Evolutionary conservation across 2,113 vertebrate species (phyloP).

Genomic region (Pogona vitticeps): DNA sequence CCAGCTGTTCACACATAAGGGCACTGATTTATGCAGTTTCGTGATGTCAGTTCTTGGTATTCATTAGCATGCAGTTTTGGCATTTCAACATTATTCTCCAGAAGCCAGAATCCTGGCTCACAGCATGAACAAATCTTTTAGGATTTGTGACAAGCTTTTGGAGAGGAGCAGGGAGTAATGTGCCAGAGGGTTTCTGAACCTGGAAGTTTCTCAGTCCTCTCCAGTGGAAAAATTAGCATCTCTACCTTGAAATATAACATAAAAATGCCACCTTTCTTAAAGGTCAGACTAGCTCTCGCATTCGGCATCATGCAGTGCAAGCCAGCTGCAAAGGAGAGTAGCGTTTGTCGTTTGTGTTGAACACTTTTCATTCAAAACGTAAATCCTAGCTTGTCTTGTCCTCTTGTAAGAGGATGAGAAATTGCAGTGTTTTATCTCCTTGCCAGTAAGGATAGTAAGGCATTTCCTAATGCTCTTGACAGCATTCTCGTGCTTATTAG

Average conservation of each 20-base stretch:
- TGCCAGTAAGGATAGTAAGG: too few species aligned
- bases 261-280: not conserved
- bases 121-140: not conserved
- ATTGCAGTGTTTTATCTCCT: too few species aligned
- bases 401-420: too few species aligned
- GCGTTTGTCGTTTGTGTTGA: too few species aligned
- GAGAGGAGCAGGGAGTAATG: not conserved
- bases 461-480: too few species aligned
- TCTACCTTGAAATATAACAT: not conserved
- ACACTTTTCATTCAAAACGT: too few species aligned
- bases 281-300: not conserved
- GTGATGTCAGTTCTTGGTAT: too few species aligned
- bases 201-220: not conserved
- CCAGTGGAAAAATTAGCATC: not conserved
- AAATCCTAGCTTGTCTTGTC: too few species aligned
- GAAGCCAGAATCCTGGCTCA: not conserved
- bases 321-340: too few species aligned
- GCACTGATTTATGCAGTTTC: not conserved
- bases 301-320: not conserved
- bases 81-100: not conserved
- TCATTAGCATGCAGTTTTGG: not conserved
- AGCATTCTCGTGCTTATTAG: too few species aligned
- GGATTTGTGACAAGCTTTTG: not conserved
- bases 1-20: not conserved
- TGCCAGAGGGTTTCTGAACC: not conserved